Evolutionary conservation across 2,113 vertebrate genomes (phyloP).

Genomic region (Heptranchias perlo): DNA sequence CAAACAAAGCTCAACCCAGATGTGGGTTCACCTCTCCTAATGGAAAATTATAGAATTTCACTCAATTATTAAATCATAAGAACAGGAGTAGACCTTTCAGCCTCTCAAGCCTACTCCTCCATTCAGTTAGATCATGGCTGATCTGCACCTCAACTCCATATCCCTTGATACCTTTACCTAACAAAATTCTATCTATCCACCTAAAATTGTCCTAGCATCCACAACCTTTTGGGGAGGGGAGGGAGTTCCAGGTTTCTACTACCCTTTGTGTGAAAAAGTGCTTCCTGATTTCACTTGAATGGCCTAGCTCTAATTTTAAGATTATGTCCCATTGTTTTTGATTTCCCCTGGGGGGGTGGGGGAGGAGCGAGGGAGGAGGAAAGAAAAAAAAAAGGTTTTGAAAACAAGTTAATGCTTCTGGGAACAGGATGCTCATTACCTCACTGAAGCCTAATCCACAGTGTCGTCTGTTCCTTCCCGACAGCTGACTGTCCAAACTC

Average conservation of each 20-base stretch:
- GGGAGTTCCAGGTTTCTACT: neutral
- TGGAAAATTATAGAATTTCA: neutral
- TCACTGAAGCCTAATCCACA: constrained; percentile 91
- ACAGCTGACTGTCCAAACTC: constrained; percentile 86
- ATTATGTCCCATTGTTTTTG: no score
- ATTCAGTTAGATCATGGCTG: neutral
- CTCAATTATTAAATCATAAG: neutral
- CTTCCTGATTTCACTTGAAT: neutral
- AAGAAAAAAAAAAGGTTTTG: neutral
- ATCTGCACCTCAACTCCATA: neutral
- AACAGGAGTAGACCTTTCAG: neutral
- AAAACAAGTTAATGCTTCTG: neutral
- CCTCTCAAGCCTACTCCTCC: neutral
- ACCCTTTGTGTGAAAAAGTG: neutral
- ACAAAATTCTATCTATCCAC: neutral
- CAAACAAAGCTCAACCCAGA: neutral
- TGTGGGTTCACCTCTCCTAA: neutral
- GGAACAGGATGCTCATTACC: constrained; percentile 55
- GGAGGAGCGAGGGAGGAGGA: no score
- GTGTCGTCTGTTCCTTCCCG: constrained; percentile 82
- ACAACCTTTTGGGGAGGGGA: neutral
- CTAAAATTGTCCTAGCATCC: neutral
- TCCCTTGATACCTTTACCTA: neutral
- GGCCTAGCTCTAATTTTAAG: no score
- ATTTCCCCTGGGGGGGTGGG: no score